Evolutionary conservation across 2,888 invertebrate species (phyloP).

Genomic region (Campoletis raptor): DNA sequence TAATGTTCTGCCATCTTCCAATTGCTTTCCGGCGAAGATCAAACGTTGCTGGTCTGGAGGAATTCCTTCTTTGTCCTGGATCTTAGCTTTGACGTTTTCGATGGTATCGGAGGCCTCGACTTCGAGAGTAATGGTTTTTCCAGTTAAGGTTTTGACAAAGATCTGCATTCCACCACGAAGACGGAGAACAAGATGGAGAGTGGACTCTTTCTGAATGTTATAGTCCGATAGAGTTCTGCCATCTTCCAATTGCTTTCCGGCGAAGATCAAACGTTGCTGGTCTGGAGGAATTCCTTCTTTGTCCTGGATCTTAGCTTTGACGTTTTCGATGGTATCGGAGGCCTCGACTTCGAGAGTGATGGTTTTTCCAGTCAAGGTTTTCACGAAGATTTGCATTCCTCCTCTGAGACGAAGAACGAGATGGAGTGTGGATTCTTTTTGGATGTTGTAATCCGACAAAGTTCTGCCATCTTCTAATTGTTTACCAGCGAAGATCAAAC

Average conservation of each 20-base stretch:
- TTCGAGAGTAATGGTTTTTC: slow-evolving; percentile 87
- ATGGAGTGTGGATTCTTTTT: slow-evolving; percentile 70
- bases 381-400: slow-evolving; percentile 70
- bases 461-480: slow-evolving; percentile 66
- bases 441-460: slow-evolving; percentile 65
- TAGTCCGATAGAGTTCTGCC: slow-evolving; percentile 72
- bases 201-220: slow-evolving; percentile 84
- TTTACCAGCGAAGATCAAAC: slow-evolving; percentile 67
- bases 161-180: slow-evolving; percentile 89
- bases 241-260: slow-evolving; percentile 72
- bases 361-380: slow-evolving; percentile 72
- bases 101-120: slow-evolving; percentile 88
- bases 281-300: slow-evolving; percentile 73
- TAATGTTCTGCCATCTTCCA: slow-evolving; percentile 87
- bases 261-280: slow-evolving; percentile 72
- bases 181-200: slow-evolving; percentile 87
- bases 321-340: slow-evolving; percentile 70
- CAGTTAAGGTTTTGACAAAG: slow-evolving; percentile 87
- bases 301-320: slow-evolving; percentile 68
- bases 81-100: slow-evolving; percentile 87
- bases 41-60: slow-evolving; percentile 73
- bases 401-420: slow-evolving; percentile 69
- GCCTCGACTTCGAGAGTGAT: slow-evolving; percentile 74
- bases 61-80: slow-evolving; percentile 83
- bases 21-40: slow-evolving; percentile 83